phyloP scores from a whole-genome alignment of 2,888 invertebrate species.

The Coremacera marginata region DNA sequence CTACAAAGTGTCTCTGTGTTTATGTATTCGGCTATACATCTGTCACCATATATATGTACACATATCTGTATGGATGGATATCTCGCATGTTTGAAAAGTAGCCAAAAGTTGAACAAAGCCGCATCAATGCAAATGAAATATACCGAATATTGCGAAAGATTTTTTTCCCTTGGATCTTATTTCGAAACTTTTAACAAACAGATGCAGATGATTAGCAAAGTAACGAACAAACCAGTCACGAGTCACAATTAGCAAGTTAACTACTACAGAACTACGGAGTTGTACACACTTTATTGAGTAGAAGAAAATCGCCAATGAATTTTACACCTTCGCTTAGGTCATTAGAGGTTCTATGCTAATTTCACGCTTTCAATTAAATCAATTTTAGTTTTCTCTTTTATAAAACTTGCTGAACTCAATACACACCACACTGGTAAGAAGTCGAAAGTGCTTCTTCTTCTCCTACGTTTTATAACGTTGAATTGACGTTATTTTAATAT shows the following conservation, averaged over 20 bases:
- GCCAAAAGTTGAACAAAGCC: slow-evolving; percentile 28
- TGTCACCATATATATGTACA: background rate
- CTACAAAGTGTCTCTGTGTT: background rate
- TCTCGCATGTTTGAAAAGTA: slow-evolving; percentile 9
- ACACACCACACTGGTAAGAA: background rate
- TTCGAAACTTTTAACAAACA: too few relatives aligned
- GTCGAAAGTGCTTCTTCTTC: background rate
- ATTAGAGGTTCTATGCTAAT: background rate
- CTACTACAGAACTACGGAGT: too few relatives aligned
- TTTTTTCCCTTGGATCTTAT: background rate
- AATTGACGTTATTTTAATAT: slow-evolving; percentile 2
- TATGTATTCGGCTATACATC: background rate
- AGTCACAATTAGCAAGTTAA: too few relatives aligned
- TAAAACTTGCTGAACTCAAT: background rate
- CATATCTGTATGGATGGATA: slow-evolving; percentile 2
- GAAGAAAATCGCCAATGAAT: background rate
- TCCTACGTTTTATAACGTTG: background rate
- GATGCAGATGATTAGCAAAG: too few relatives aligned
- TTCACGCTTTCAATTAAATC: background rate
- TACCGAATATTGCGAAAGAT: slow-evolving; percentile 5
- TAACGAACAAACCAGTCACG: too few relatives aligned
- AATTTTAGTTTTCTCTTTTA: background rate
- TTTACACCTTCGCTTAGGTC: background rate
- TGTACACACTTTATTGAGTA: too few relatives aligned
- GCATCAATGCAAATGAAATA: background rate